Evolutionary conservation across 2,888 invertebrate species (phyloP).

Genomic region (Torymus aiolomorphi): DNA sequence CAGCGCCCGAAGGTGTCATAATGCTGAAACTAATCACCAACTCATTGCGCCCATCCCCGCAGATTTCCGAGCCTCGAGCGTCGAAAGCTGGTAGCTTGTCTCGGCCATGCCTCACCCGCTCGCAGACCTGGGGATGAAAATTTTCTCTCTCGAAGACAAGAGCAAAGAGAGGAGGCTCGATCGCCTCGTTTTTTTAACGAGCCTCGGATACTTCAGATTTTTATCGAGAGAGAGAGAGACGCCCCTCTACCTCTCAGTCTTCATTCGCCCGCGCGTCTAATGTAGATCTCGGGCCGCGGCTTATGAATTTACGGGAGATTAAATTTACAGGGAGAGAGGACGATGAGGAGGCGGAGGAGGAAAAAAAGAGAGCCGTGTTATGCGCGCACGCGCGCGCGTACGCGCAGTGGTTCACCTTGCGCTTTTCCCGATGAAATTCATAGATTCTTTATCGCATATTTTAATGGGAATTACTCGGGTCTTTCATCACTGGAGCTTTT

Average conservation of each 20-base stretch:
- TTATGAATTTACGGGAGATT: conserved; percentile 48
- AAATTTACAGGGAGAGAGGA: conserved; percentile 46
- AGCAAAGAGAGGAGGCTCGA: background rate
- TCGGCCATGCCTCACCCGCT: background rate
- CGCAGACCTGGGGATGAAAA: conserved; percentile 17
- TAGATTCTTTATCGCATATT: conserved; percentile 34
- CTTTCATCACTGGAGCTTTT: conserved; percentile 21
- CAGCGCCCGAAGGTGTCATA: no score
- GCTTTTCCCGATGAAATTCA: no score
- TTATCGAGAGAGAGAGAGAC: conserved; percentile 35
- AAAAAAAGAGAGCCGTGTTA: background rate
- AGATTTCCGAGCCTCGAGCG: conserved; percentile 1
- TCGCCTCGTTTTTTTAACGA: conserved; percentile 36
- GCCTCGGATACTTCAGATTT: conserved; percentile 43
- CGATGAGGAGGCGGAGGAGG: conserved; percentile 7
- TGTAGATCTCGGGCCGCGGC: conserved; percentile 35
- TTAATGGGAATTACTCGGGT: conserved; percentile 30
- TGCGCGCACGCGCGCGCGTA: no score
- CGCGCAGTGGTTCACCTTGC: no score
- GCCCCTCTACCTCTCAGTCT: conserved; percentile 19
- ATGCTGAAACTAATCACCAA: no score
- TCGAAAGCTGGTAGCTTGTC: background rate
- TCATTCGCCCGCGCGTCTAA: conserved; percentile 42
- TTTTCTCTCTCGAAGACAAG: background rate
- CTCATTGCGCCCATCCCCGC: background rate